phyloP scores from a whole-genome alignment of 2,888 invertebrate genomes.

The Euplexia lucipara region DNA sequence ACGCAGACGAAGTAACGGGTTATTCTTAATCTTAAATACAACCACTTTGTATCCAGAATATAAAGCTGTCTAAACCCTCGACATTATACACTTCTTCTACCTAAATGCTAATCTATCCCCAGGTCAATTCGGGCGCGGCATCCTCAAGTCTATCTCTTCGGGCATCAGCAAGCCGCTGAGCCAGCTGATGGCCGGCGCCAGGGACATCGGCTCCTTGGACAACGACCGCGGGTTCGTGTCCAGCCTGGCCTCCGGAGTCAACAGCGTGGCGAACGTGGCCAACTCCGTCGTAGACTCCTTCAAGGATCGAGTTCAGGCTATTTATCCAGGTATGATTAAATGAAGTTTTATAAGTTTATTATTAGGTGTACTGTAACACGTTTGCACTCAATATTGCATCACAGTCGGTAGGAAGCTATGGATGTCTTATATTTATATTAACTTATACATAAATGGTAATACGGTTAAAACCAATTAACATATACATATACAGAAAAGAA shows the following conservation, averaged over 20 bases:
- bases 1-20: too few species aligned
- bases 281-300: conserved; percentile 86
- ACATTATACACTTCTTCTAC: neutral
- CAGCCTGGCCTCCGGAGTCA: conserved; percentile 84
- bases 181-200: conserved; percentile 90
- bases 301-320: conserved; percentile 89
- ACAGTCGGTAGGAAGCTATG: too few species aligned
- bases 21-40: too few species aligned
- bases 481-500: too few species aligned
- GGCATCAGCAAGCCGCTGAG: conserved; percentile 89
- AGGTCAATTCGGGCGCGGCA: conserved; percentile 88
- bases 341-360: too few species aligned
- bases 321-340: conserved; percentile 90
- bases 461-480: too few species aligned
- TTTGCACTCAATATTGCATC: too few species aligned
- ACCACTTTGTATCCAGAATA: too few species aligned
- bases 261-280: conserved; percentile 83
- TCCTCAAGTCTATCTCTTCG: conserved; percentile 83
- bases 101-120: conserved; percentile 34
- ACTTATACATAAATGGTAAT: too few species aligned
- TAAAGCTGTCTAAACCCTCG: neutral
- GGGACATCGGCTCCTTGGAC: conserved; percentile 91
- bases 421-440: too few species aligned
- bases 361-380: too few species aligned
- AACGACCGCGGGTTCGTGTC: conserved; percentile 91